A percentile compares a stretch with the other conserved stretches of the same genome.
These are phyloP conservation scores for Romanogobio albipinnatus DNA, from an alignment of 2,113 vertebrate species.

Conservation along the genomic window DNA sequence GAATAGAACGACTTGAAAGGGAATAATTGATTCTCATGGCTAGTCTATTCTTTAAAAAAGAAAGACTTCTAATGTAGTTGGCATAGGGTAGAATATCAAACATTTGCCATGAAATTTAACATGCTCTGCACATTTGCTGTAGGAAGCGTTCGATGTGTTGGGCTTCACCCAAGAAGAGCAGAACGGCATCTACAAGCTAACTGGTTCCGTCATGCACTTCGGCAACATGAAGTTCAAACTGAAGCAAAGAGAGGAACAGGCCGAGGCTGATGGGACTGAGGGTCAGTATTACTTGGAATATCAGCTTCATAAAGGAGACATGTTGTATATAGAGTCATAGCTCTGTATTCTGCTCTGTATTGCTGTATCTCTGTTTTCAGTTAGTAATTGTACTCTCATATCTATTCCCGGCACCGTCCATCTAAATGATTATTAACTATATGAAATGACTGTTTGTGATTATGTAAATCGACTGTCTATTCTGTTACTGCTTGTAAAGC, in stretches of 20 bases:
- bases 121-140: not conserved
- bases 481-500: too few relatives aligned
- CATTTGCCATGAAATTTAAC: not conserved
- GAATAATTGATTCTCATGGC: not conserved
- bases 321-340: not conserved
- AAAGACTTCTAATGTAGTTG: not conserved
- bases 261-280: constrained; percentile 81
- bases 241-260: constrained; percentile 58
- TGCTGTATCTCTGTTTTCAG: too few relatives aligned
- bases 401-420: too few relatives aligned
- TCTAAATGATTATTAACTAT: too few relatives aligned
- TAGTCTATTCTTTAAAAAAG: not conserved
- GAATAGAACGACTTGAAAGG: not conserved
- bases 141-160: constrained; percentile 80
- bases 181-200: constrained; percentile 65
- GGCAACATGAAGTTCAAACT: too few relatives aligned
- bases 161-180: constrained; percentile 83
- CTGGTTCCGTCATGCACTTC: too few relatives aligned
- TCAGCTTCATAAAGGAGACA: not conserved
- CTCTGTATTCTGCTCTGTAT: not conserved
- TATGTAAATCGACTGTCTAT: too few relatives aligned
- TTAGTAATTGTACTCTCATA: too few relatives aligned
- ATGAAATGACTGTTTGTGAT: too few relatives aligned
- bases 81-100: not conserved
- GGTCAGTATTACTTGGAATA: constrained; percentile 61